These are phyloP conservation scores for Drosophila obscura DNA, from an alignment of 1,140 invertebrate species.

Conservation along the genomic window DNA sequence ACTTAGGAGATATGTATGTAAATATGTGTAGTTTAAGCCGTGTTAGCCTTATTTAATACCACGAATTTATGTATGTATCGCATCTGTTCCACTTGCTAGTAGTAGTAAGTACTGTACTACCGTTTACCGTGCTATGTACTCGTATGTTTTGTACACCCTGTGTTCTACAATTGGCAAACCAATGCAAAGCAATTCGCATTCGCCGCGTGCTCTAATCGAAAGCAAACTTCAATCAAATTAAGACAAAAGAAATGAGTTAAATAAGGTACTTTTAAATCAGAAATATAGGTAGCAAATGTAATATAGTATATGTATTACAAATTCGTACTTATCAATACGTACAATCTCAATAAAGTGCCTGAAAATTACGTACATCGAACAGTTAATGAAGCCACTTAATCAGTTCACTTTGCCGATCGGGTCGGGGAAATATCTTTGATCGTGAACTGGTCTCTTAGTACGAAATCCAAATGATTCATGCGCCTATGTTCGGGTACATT, in stretches of 20 bases:
- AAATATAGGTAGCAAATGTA: constrained; percentile 53
- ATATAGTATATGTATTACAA: constrained; percentile 37
- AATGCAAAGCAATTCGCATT: constrained; percentile 49
- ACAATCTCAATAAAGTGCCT: constrained; percentile 81
- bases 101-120: constrained; percentile 3
- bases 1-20: constrained; percentile 35
- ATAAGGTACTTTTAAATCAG: constrained; percentile 41
- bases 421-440: neutral
- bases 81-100: constrained; percentile 35
- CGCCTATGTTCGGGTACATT: no score
- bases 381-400: neutral
- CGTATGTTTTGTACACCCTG: constrained; percentile 44
- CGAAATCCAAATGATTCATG: constrained; percentile 29
- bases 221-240: constrained; percentile 48
- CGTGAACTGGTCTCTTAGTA: neutral
- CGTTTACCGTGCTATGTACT: constrained; percentile 15
- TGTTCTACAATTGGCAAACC: constrained; percentile 41
- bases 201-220: constrained; percentile 50
- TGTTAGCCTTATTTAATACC: constrained; percentile 52
- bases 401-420: neutral
- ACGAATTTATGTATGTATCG: constrained; percentile 62
- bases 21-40: constrained; percentile 22
- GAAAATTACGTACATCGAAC: constrained; percentile 32
- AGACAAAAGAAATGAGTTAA: constrained; percentile 30
- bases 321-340: constrained; percentile 36